Evolutionary conservation across 1,140 invertebrate species (phyloP).

Genomic region (Probaryconus sp.): DNA sequence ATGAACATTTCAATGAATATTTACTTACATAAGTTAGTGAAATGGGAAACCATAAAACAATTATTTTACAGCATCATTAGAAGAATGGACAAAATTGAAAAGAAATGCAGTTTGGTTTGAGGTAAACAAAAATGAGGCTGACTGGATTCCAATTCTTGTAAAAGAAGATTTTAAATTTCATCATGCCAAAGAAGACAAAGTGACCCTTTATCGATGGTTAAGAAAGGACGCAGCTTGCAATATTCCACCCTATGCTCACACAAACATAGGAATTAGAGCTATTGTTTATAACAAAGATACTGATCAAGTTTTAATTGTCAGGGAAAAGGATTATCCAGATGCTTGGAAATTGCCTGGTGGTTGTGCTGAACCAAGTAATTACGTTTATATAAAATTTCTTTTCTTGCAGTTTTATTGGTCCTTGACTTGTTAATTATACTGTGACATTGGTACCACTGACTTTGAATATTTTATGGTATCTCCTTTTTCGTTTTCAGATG

Average conservation of each 20-base stretch:
- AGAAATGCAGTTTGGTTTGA: slow-evolving; percentile 91
- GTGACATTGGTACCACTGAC: no score
- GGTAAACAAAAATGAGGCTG: slow-evolving; percentile 83
- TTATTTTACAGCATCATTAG: slow-evolving; percentile 83
- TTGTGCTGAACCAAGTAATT: slow-evolving; percentile 88
- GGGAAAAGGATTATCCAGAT: slow-evolving; percentile 80
- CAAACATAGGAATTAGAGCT: slow-evolving; percentile 91
- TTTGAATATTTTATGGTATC: no score
- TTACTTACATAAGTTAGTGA: no score
- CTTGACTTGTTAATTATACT: no score
- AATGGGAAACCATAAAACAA: slow-evolving; percentile 1
- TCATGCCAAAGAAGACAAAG: slow-evolving; percentile 87
- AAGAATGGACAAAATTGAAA: slow-evolving; percentile 82
- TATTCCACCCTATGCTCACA: slow-evolving; percentile 90
- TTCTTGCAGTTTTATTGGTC: neutral
- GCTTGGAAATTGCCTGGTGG: slow-evolving; percentile 95
- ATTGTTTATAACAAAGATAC: slow-evolving; percentile 87
- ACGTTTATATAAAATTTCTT: neutral
- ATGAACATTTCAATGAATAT: neutral
- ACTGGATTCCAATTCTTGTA: slow-evolving; percentile 87
- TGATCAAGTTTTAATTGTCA: slow-evolving; percentile 87
- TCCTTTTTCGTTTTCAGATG: slow-evolving; percentile 37
- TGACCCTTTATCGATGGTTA: slow-evolving; percentile 90
- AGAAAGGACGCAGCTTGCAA: slow-evolving; percentile 81
- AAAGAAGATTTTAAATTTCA: slow-evolving; percentile 92